A percentile compares a stretch with the other conserved stretches of the same genome.
Evolutionary conservation across 2,888 invertebrate genomes (phyloP).

Genomic region (Furcula furcula): DNA sequence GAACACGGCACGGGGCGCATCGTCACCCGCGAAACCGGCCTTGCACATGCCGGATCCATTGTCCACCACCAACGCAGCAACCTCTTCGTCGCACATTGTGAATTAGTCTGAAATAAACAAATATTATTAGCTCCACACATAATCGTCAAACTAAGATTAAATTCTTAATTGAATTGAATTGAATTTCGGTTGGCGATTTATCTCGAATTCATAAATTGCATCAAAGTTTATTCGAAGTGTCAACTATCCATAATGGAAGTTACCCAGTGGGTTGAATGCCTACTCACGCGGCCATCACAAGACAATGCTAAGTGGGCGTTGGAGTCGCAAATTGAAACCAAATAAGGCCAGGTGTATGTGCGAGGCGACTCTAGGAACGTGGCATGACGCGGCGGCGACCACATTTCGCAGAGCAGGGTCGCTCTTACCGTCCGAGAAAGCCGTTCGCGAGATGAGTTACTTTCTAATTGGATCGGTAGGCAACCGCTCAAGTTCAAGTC

Average conservation of each 20-base stretch:
- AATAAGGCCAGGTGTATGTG: conserved; percentile 60
- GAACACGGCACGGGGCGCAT: conserved; percentile 97
- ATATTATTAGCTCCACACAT: too few species aligned
- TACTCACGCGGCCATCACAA: conserved; percentile 49
- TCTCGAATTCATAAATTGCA: too few species aligned
- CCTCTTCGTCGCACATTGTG: conserved; percentile 85
- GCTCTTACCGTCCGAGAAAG: conserved; percentile 55
- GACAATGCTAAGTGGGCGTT: conserved; percentile 60
- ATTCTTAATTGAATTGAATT: too few species aligned
- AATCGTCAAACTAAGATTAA: too few species aligned
- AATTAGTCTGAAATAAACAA: conserved; percentile 62
- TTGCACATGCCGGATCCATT: conserved; percentile 99
- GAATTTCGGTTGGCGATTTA: too few species aligned
- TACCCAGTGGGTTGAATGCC: conserved; percentile 59
- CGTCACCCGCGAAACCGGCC: conserved; percentile 97
- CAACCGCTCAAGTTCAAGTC: conserved; percentile 27
- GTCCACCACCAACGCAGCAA: conserved; percentile 96
- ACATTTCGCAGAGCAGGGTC: conserved; percentile 40
- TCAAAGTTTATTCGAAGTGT: too few species aligned
- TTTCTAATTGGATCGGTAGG: conserved; percentile 49
- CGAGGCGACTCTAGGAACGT: conserved; percentile 54
- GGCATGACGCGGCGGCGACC: conserved; percentile 54
- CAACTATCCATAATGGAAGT: conserved; percentile 43
- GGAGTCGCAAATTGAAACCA: conserved; percentile 57
- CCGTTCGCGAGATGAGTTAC: conserved; percentile 43